Evolutionary conservation across 2,113 vertebrate species (phyloP).

Genomic region (Callocephalon fimbriatum): DNA sequence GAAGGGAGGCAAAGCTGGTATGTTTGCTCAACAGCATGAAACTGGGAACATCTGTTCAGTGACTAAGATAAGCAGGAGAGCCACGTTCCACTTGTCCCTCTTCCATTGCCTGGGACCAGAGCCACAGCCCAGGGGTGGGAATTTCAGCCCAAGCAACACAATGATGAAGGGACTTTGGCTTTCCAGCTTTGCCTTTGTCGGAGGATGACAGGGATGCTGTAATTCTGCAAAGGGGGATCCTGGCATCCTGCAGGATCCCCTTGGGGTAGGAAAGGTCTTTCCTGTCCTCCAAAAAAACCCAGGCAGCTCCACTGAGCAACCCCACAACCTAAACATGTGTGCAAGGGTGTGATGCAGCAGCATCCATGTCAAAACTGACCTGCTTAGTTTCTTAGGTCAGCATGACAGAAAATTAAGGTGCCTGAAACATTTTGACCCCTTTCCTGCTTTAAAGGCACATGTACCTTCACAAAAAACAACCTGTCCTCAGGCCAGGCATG

Average conservation of each 20-base stretch:
- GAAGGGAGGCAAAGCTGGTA: background rate
- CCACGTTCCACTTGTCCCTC: background rate
- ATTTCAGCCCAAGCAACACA: background rate
- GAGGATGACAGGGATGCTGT: background rate
- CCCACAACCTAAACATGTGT: background rate
- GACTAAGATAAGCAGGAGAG: background rate
- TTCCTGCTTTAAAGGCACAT: background rate
- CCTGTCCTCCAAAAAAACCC: background rate
- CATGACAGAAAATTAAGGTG: background rate
- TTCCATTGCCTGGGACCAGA: background rate
- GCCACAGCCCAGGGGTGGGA: background rate
- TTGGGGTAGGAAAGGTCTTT: background rate
- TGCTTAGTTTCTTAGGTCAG: background rate
- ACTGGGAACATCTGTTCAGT: background rate
- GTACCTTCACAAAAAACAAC: background rate
- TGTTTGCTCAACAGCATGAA: background rate
- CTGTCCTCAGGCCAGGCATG: accelerated
- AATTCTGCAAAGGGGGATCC: accelerated
- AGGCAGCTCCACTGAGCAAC: background rate
- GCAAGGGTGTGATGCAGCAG: background rate
- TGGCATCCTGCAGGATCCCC: background rate
- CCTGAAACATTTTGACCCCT: background rate
- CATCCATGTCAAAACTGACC: accelerated
- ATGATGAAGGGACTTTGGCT: background rate
- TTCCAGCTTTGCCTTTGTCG: background rate